Evolutionary conservation across 2,888 invertebrate genomes (phyloP).

Genomic region (Epistrophe eligans): DNA sequence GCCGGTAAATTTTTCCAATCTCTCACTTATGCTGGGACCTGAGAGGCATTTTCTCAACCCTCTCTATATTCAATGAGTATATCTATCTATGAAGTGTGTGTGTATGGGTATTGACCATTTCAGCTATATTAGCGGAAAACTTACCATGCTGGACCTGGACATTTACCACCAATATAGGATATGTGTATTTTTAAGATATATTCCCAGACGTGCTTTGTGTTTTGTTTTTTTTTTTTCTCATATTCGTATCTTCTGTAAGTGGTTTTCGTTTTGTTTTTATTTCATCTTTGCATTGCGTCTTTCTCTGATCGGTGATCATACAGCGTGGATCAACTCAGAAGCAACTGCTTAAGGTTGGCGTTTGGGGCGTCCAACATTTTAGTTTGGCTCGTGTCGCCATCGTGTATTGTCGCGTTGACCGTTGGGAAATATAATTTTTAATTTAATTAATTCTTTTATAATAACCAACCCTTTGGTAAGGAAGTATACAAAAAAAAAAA

Average conservation of each 20-base stretch:
- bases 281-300: conserved; percentile 31
- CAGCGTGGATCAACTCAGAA: conserved; percentile 47
- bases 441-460: conserved; percentile 29
- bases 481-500: conserved; percentile 11
- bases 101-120: neutral
- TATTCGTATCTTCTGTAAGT: conserved; percentile 23
- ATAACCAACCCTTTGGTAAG: conserved; percentile 29
- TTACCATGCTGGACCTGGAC: conserved; percentile 27
- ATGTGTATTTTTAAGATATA: conserved; percentile 38
- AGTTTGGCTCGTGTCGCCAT: conserved; percentile 84
- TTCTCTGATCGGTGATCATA: conserved; percentile 48
- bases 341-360: conserved; percentile 69
- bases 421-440: conserved; percentile 33
- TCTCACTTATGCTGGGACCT: neutral
- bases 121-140: conserved; percentile 9
- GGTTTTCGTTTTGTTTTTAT: conserved; percentile 43
- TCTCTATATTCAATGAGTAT: neutral
- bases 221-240: conserved; percentile 26
- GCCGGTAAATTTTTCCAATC: conserved; percentile 34
- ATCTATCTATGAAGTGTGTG: neutral
- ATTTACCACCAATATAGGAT: neutral
- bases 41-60: conserved; percentile 23
- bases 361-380: conserved; percentile 80
- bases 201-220: conserved; percentile 12
- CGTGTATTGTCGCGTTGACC: conserved; percentile 82